phyloP scores from a whole-genome alignment of 2,113 vertebrate species.

The Synchiropus splendidus region DNA sequence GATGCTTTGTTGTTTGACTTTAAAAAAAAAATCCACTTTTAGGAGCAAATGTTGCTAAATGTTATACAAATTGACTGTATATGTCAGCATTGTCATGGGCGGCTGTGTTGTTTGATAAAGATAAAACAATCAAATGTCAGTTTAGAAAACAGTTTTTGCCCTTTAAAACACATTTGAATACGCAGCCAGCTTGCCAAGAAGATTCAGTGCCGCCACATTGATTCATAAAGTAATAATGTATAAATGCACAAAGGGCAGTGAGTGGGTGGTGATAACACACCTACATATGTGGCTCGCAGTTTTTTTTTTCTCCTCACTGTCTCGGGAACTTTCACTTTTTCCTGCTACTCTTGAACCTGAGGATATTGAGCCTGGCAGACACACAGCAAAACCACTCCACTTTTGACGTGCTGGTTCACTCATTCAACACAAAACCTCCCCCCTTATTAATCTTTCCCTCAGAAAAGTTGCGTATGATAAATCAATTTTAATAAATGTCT shows the following conservation, averaged over 20 bases:
- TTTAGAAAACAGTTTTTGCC: conserved; percentile 2
- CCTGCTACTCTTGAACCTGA: conserved; percentile 11
- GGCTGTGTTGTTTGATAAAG: not conserved
- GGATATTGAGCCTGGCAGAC: conserved; percentile 2
- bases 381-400: too few relatives aligned
- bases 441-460: too few relatives aligned
- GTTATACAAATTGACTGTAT: conserved; percentile 34
- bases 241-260: conserved; percentile 24
- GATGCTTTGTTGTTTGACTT: conserved; percentile 66
- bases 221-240: conserved; percentile 21
- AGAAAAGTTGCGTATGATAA: too few relatives aligned
- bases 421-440: too few relatives aligned
- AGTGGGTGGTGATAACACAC: conserved; percentile 28
- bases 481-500: too few relatives aligned
- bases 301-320: conserved; percentile 12
- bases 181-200: conserved; percentile 3
- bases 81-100: conserved; percentile 42
- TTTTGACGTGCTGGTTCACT: too few relatives aligned
- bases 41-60: conserved; percentile 49
- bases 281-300: conserved; percentile 21
- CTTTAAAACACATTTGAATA: conserved; percentile 5
- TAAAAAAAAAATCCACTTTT: conserved; percentile 49
- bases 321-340: conserved; percentile 20
- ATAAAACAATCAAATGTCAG: conserved; percentile 1
- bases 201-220: conserved; percentile 11